phyloP scores from a whole-genome alignment of 1,140 invertebrate genomes.

The Caenorhabditis tropicalis region DNA sequence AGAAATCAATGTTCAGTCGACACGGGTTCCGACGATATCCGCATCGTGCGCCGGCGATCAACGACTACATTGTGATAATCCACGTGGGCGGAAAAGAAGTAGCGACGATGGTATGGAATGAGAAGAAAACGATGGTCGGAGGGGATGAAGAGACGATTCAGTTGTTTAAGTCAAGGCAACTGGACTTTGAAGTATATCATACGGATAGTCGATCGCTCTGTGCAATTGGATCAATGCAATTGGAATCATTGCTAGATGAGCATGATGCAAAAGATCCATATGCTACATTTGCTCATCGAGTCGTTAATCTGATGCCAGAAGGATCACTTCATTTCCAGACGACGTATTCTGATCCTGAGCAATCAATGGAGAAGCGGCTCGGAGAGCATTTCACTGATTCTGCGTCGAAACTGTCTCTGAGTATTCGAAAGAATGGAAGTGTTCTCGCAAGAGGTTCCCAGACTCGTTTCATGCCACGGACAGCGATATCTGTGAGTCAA shows the following conservation, averaged over 20 bases:
- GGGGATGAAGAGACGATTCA: slow-evolving; percentile 16
- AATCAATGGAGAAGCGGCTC: not conserved
- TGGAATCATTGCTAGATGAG: not conserved
- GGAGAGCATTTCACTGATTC: not conserved
- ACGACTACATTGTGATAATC: slow-evolving; percentile 6
- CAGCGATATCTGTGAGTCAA: not conserved
- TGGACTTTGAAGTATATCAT: slow-evolving; percentile 14
- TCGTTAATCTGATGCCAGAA: slow-evolving; percentile 5
- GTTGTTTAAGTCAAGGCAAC: not conserved
- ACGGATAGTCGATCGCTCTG: slow-evolving; percentile 19
- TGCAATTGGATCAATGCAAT: slow-evolving; percentile 14
- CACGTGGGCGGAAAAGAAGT: slow-evolving; percentile 19
- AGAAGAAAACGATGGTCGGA: slow-evolving; percentile 29
- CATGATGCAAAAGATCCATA: not conserved
- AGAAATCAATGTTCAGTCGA: not conserved
- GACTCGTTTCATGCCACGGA: not conserved
- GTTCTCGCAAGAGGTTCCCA: not conserved
- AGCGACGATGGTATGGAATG: slow-evolving; percentile 16
- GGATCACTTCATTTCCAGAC: slow-evolving; percentile 6
- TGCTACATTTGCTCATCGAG: slow-evolving; percentile 3
- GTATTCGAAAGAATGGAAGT: not conserved
- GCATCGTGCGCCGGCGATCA: not conserved
- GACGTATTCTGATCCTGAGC: slow-evolving; percentile 1
- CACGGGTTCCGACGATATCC: not conserved
- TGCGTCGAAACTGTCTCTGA: not conserved